phyloP scores from a whole-genome alignment of 2,113 vertebrate genomes.

The Brachyistius frenatus region DNA sequence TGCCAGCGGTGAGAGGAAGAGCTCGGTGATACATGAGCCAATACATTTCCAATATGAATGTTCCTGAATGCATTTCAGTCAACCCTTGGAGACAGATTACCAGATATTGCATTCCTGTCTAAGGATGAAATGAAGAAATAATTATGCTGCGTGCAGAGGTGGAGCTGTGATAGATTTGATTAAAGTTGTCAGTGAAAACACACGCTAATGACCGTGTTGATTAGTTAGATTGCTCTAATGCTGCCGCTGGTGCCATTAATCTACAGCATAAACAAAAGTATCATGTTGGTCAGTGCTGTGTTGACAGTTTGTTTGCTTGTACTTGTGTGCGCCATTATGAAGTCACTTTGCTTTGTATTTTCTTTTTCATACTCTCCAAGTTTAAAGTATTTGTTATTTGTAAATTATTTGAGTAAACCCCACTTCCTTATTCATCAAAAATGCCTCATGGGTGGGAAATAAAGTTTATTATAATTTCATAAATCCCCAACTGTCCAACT shows the following conservation, averaged over 20 bases:
- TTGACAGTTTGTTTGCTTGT: conserved; percentile 51
- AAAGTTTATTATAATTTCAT: neutral
- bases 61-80: conserved; percentile 69
- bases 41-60: conserved; percentile 68
- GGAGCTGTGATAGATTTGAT: conserved; percentile 79
- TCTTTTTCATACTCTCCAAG: neutral
- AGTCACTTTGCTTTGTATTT: neutral
- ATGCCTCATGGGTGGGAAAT: neutral
- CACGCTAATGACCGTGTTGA: conserved; percentile 83
- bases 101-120: conserved; percentile 78
- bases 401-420: neutral
- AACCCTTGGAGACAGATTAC: conserved; percentile 73
- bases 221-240: conserved; percentile 81
- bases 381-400: neutral
- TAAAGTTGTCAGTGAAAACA: conserved; percentile 80
- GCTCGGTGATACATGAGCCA: conserved; percentile 57
- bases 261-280: conserved; percentile 72
- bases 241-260: conserved; percentile 73
- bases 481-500: neutral
- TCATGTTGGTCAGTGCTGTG: conserved; percentile 51
- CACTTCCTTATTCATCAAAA: neutral
- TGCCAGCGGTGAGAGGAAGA: conserved; percentile 54
- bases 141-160: conserved; percentile 74
- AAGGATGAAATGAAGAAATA: conserved; percentile 81
- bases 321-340: neutral